Base-by-base conservation (phyloP, 2,888 invertebrate genomes). In the Chorisops tibialis region DNA sequence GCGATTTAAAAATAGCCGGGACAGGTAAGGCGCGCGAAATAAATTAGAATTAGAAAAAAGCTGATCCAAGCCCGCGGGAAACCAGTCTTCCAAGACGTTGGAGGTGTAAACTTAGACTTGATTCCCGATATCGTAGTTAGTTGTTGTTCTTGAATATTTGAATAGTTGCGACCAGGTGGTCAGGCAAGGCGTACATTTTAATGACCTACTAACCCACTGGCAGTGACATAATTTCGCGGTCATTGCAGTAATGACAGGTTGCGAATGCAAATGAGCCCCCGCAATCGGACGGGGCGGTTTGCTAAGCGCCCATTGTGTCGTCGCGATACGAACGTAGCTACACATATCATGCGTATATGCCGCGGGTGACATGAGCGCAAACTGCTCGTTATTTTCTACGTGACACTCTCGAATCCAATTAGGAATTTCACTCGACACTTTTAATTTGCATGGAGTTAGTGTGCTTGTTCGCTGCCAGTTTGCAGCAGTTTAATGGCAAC, bases 191-290 rank as follows among this genome's bases (percentile, higher is more conserved):
- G 43, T 24, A 9, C 45, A 30, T 56, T 56, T 56, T 30, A 45
- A 43, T 63, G 64, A 59, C 64, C 61, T 24, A 64, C 62, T 64
- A 64, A 62, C 64, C 64, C 52, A 54, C 41, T 64, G 61, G 49
- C 59, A 64, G 59, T 64, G 64, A 64, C 64, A 64, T 48, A 48
- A 62, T 59, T 64, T 62, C 45, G 22, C 35, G 45, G 56, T 56
- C 56, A 45, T 30, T 43, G 56, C 45, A 45, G 9, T 30, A 56
- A 14, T 21, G 43, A 43, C 56, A 56, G 30, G 56, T 56, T 56
- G 16, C 43, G 56, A 56, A 56, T 56, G 56, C 56, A 56, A 56
- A 56, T 56, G 24, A 56, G 14, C 11, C n/a, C n/a, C n/a, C n/a
- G n/a, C n/a, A n/a, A n/a, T n/a, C 45, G 43, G 43, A 45, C 56